Evolutionary conservation across 2,113 vertebrate species (phyloP), one percentile per base, ranked within the genome.

Genomic region (Elachura formosa): DNA sequence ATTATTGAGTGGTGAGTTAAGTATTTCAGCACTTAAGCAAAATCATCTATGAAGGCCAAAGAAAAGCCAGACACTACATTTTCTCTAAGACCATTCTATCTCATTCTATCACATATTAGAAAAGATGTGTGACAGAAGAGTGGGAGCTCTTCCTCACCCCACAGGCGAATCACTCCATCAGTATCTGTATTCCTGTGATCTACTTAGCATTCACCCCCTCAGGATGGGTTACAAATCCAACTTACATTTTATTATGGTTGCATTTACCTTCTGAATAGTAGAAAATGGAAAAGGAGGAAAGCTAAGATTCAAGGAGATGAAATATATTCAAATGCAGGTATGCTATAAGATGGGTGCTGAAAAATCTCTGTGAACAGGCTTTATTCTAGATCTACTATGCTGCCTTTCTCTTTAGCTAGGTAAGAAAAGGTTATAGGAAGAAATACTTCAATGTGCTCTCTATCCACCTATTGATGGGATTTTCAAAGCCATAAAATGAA

Each of bases 401-500:
- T 67, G 48, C 48, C 31, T 78, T 63, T 78, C 51, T 68, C 33
- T 87, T 91, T 48, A 67, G 21, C 11, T 78, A 18, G 21, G n/a
- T 55, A 71, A 72, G 33, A 71, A 71, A 78, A 72, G 19, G 7
- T 84, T 78, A 41, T 38, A 63, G 24, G 20, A 43, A 91, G 19
- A 62, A 87, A 81, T 52, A 59, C 26, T 71, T 91, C 31, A n/a
- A 0, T 48, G 23, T 72, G 55, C 26, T 55, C 33, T 58, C 31
- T 55, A 22, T 29, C 5, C 5, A 5, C 5, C 14, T 43, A 19
- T 28, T 74, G 55, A 12, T 84, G 10, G 18, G 25, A n/a, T 84
- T 81, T 92, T 78, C 73, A 87, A 84, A 91, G 43, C 26, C 6
- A 12, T 66, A 64, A 88, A 74, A 26, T 51, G 58, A 79, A 55